Evolutionary conservation across 2,797 vertebrate species (phyloP).

Genomic region (Mycteria americana): DNA sequence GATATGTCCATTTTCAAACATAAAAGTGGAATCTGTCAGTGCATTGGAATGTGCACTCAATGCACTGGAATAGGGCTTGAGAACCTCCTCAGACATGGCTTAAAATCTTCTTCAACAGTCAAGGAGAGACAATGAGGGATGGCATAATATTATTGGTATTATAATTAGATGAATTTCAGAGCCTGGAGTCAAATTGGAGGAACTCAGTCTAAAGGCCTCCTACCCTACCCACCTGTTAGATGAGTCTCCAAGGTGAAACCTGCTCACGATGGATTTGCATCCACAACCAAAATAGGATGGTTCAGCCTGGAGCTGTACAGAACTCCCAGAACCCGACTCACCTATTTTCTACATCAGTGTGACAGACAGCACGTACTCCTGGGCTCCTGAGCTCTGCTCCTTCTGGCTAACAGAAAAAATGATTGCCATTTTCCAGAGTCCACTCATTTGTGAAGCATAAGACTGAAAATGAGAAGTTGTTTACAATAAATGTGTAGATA

Average conservation of each 20-base stretch:
- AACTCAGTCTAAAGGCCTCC: not conserved
- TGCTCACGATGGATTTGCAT: not conserved
- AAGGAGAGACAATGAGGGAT: not conserved
- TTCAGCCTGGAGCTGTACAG: not conserved
- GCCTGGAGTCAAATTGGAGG: not conserved
- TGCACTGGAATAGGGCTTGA: not conserved
- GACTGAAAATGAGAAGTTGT: not conserved
- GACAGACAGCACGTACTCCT: fast-evolving
- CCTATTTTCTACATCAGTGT: not conserved
- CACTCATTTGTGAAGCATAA: not conserved
- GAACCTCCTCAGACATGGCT: not conserved
- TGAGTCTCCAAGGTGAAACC: not conserved
- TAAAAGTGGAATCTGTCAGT: not conserved
- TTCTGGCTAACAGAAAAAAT: not conserved
- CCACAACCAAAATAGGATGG: not conserved
- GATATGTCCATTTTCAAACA: not conserved
- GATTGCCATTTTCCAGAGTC: not conserved
- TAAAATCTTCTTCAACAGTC: not conserved
- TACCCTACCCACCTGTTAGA: not conserved
- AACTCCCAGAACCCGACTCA: not conserved
- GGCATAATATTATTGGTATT: not conserved
- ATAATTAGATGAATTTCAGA: not conserved
- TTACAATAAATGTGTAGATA: not conserved
- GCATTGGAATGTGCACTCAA: not conserved
- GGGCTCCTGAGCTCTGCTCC: not conserved